Conservation (phyloP, 1,140 invertebrate genomes). For the Heliconius hewitsoni region DNA sequence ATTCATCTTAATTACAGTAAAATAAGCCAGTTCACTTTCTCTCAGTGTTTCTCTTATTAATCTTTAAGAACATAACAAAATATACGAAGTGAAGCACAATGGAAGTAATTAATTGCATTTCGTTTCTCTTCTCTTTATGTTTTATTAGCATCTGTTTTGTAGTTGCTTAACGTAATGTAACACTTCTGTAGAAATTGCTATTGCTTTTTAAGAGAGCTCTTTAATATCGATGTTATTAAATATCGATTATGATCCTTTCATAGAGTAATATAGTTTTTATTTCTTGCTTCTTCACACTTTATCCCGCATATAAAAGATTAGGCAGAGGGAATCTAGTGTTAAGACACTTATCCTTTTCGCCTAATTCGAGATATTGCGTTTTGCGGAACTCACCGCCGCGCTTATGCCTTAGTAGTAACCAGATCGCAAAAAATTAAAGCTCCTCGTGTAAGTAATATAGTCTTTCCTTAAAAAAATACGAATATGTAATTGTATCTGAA, state of each 20-base stretch:
- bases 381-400: too few species aligned
- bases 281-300: too few species aligned
- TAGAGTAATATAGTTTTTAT: too few species aligned
- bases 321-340: too few species aligned
- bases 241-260: background rate
- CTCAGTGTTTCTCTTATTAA: conserved; percentile 57
- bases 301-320: too few species aligned
- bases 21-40: conserved; percentile 69
- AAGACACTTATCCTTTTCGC: too few species aligned
- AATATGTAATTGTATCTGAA: background rate
- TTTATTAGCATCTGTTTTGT: conserved; percentile 17
- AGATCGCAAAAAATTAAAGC: too few species aligned
- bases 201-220: background rate
- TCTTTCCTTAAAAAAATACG: background rate
- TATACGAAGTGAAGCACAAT: conserved; percentile 28
- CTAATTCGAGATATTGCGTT: too few species aligned
- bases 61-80: conserved; percentile 35
- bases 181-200: background rate
- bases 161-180: conserved; percentile 6
- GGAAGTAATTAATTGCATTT: conserved; percentile 34
- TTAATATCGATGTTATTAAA: background rate
- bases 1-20: conserved; percentile 57
- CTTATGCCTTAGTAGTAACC: too few species aligned
- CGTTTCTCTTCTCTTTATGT: conserved; percentile 31
- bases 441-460: too few species aligned